Base-by-base conservation (phyloP, 2,113 vertebrate species). In the Vulpes ferrilata region DNA sequence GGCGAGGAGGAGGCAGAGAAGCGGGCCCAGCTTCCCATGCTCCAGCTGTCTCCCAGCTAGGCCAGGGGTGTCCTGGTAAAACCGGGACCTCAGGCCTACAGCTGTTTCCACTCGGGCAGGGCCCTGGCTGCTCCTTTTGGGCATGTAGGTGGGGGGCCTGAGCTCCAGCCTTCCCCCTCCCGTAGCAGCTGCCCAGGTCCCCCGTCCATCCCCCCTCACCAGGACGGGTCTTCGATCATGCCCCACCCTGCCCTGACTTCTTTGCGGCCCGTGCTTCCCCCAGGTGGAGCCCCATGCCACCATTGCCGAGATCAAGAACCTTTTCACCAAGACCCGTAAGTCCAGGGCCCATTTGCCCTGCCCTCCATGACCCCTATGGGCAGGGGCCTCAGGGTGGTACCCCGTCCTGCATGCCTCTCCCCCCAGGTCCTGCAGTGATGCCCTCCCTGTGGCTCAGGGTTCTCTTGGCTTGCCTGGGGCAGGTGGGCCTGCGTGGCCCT, bases 281-380 rank as follows among this genome's bases (percentile, higher is more conserved):
- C 97, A 99, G 99, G 99, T 99, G 94, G 99, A 99, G 98, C 99
- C 99, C 91, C 99, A 99, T 97, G 99, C 99, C 95, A 99, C 99
- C 7, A 98, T 99, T 3, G 99, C 99, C 0, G 99, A 99, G 96
- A 99, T 99, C 98, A 99, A 99, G 99, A 99, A 98, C 11, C 99
- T 99, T 98, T 99, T 99, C 98, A 99, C 99, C 98, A 99, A 99
- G 98, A 99, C 98, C 88, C 99, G 99, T 99, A 98, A 98, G 99
- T 87, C 35, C 15, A 12, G 38, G 79, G 16, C 69, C 59, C n/a
- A 4, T 38, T 69, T 11, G 2, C 17, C 2, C 8, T 5, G 59
- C 35, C 13, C 17, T 16, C 43, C 8, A 10, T 7, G 27, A 25
- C 59, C 60, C 64, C 23, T 73, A 43, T 79, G 81, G 51, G n/a